phyloP scores from a whole-genome alignment of 92 coral and sea anemone species.

The Umimayanthus kanabou region DNA sequence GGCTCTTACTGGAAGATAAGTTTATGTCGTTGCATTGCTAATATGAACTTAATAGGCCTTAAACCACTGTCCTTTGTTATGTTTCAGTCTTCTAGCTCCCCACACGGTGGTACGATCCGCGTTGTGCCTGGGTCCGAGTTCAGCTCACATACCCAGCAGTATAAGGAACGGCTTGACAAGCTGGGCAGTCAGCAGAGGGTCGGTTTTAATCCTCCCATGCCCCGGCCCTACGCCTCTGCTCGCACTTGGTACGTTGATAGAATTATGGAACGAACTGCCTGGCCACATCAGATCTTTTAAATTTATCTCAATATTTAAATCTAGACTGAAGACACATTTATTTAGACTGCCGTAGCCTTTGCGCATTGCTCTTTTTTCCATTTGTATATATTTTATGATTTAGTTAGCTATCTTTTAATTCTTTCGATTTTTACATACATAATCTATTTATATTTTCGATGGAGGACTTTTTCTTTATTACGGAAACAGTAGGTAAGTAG shows the following conservation, averaged over 20 bases:
- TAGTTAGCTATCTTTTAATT: no score
- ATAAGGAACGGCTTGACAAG: constrained; percentile 76
- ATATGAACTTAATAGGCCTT: not conserved
- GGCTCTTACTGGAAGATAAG: not conserved
- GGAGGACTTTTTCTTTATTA: no score
- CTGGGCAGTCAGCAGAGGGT: constrained; percentile 82
- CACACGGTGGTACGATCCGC: constrained; percentile 95
- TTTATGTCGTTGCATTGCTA: not conserved
- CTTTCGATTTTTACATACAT: no score
- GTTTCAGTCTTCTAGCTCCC: constrained; percentile 51
- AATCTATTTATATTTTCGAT: no score
- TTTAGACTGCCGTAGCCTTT: no score
- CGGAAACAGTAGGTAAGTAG: no score
- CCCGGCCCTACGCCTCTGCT: constrained; percentile 77
- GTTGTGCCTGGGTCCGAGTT: constrained; percentile 84
- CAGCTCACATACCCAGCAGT: constrained; percentile 83
- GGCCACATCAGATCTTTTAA: no score
- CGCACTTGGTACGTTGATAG: constrained; percentile 47
- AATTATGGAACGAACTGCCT: not conserved
- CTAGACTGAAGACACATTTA: no score
- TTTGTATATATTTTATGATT: no score
- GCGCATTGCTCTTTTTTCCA: no score
- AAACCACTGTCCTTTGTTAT: not conserved
- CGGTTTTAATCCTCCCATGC: constrained; percentile 85
- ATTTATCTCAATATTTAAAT: no score